phyloP scores from a whole-genome alignment of 2,888 invertebrate genomes.

The Drosophila demipolita region DNA sequence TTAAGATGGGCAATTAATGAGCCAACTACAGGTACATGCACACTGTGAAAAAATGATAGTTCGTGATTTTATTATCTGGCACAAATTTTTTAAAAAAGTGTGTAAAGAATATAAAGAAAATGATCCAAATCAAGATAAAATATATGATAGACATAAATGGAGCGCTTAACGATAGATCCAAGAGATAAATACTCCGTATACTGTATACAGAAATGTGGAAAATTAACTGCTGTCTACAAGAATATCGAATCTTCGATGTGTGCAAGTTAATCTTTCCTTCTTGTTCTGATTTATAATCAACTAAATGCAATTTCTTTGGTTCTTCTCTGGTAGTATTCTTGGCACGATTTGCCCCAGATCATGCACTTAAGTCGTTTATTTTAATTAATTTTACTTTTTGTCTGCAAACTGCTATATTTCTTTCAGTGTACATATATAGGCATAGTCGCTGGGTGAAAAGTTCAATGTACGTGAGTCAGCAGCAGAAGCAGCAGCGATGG shows the following conservation, averaged over 20 bases:
- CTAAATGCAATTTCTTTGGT: neutral
- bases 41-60: too few relatives aligned
- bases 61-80: too few relatives aligned
- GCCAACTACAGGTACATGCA: too few relatives aligned
- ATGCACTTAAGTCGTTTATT: neutral
- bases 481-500: neutral
- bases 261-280: neutral
- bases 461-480: neutral
- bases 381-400: neutral
- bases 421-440: neutral
- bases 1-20: conserved; percentile 52
- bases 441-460: neutral
- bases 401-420: neutral
- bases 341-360: neutral
- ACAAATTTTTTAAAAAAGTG: too few relatives aligned
- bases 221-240: neutral
- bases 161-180: too few relatives aligned
- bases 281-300: neutral
- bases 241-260: neutral
- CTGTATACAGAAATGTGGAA: too few relatives aligned
- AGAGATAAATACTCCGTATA: rapidly evolving
- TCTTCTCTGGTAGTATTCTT: neutral
- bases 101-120: too few relatives aligned
- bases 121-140: neutral
- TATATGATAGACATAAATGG: too few relatives aligned